Percentiles rank a stretch among this genome's conserved stretches.
phyloP scores from a whole-genome alignment of 37 sponge, comb jelly and placozoan genomes.

The Petrosia ficiformis region DNA sequence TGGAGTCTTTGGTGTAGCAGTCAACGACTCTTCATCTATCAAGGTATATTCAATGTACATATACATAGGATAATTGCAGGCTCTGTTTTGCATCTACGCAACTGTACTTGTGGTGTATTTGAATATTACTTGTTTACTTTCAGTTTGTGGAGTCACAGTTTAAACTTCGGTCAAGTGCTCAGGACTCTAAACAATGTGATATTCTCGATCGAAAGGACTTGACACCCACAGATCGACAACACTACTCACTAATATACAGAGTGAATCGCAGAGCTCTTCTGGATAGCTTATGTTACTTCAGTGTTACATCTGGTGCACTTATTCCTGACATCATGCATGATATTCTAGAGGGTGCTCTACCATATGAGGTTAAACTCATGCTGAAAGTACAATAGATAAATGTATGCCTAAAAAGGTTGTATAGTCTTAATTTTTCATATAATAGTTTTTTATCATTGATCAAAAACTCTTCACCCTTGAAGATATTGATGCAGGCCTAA shows the following conservation, averaged over 20 bases:
- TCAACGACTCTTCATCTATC: too few species aligned
- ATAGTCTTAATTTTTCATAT: slow-evolving; percentile 24
- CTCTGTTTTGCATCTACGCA: too few species aligned
- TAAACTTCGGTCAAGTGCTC: neutral
- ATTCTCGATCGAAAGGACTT: neutral
- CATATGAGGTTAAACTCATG: too few species aligned
- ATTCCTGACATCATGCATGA: too few species aligned
- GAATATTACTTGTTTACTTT: too few species aligned
- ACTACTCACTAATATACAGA: neutral
- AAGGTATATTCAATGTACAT: too few species aligned
- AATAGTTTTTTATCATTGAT: slow-evolving; percentile 1
- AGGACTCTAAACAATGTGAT: slow-evolving; percentile 25
- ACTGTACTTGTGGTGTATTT: too few species aligned
- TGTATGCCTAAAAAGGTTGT: too few species aligned
- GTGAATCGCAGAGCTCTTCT: slow-evolving; percentile 9
- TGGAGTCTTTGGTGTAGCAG: too few species aligned
- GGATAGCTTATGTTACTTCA: slow-evolving; percentile 2
- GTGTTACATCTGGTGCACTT: slow-evolving; percentile 19
- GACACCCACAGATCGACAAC: neutral
- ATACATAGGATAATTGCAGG: too few species aligned
- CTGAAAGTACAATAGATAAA: neutral
- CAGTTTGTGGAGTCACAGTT: too few species aligned
- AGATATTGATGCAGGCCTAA: neutral
- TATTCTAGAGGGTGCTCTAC: too few species aligned
- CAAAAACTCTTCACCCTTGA: slow-evolving; percentile 4